phyloP scores from a whole-genome alignment of 2,888 invertebrate species.

The Limnephilus lunatus region DNA sequence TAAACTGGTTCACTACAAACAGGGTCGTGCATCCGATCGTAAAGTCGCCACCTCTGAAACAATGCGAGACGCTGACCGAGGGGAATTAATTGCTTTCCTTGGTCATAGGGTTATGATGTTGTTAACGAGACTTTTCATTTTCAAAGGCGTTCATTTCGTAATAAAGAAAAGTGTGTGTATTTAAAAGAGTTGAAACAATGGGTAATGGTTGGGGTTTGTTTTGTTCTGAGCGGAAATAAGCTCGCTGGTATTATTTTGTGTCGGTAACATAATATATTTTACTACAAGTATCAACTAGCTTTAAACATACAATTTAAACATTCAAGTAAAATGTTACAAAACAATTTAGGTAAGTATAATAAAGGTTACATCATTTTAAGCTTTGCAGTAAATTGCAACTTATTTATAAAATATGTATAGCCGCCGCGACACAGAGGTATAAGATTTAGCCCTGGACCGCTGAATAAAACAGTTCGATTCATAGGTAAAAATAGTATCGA shows the following conservation, averaged over 20 bases:
- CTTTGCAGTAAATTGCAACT: too few relatives aligned
- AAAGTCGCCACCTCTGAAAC: neutral
- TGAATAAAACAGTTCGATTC: too few relatives aligned
- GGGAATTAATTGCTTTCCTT: slow-evolving; percentile 31
- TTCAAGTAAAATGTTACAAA: too few relatives aligned
- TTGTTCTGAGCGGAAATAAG: neutral
- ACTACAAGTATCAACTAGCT: neutral
- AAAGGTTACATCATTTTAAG: too few relatives aligned
- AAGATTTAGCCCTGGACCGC: too few relatives aligned
- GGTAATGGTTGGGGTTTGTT: neutral
- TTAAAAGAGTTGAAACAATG: neutral
- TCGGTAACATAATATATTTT: neutral
- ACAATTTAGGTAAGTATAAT: too few relatives aligned
- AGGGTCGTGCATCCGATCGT: slow-evolving; percentile 16
- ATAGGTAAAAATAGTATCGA: too few relatives aligned
- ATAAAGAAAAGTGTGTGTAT: slow-evolving; percentile 3
- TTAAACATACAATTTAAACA: neutral
- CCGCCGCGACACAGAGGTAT: too few relatives aligned
- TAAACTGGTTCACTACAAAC: slow-evolving; percentile 38
- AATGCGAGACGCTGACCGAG: slow-evolving; percentile 4
- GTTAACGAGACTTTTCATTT: neutral
- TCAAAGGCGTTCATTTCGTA: neutral
- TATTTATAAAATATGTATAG: too few relatives aligned
- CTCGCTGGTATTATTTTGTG: neutral
- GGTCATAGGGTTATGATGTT: neutral